Evolutionary conservation across 2,888 invertebrate species (phyloP).

Genomic region (Aproaerema taeniolella): DNA sequence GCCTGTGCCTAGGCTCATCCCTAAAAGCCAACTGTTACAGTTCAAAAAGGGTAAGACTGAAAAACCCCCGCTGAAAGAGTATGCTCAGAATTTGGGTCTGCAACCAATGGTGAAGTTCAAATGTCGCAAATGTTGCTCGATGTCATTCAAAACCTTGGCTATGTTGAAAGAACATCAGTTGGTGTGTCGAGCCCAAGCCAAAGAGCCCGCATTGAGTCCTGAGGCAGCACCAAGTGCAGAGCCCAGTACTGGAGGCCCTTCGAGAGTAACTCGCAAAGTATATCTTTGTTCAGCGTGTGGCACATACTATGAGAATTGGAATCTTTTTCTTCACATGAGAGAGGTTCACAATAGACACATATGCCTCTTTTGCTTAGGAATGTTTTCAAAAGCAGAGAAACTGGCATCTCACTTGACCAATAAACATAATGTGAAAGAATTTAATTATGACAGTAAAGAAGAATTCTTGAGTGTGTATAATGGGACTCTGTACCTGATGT

Average conservation of each 20-base stretch:
- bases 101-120: slow-evolving; percentile 84
- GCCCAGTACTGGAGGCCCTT: slow-evolving; percentile 52
- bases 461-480: slow-evolving; percentile 81
- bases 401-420: slow-evolving; percentile 86
- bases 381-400: slow-evolving; percentile 89
- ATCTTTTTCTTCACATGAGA: slow-evolving; percentile 89
- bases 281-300: slow-evolving; percentile 90
- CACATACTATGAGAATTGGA: slow-evolving; percentile 91
- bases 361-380: slow-evolving; percentile 89
- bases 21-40: slow-evolving; percentile 64
- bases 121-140: slow-evolving; percentile 84
- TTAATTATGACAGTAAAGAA: slow-evolving; percentile 80
- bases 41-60: slow-evolving; percentile 66
- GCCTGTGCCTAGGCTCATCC: slow-evolving; percentile 67
- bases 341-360: slow-evolving; percentile 89
- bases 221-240: slow-evolving; percentile 53
- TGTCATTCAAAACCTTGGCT: slow-evolving; percentile 81
- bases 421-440: slow-evolving; percentile 87
- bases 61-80: slow-evolving; percentile 74
- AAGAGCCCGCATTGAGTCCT: slow-evolving; percentile 58
- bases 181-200: slow-evolving; percentile 74
- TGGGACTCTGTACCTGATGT: slow-evolving; percentile 85
- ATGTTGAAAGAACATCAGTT: slow-evolving; percentile 83
- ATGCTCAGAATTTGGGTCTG: slow-evolving; percentile 84
- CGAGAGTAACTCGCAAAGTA: slow-evolving; percentile 85